Conservation (phyloP, 2,888 invertebrate genomes). For the Glaucopsyche alexis region DNA sequence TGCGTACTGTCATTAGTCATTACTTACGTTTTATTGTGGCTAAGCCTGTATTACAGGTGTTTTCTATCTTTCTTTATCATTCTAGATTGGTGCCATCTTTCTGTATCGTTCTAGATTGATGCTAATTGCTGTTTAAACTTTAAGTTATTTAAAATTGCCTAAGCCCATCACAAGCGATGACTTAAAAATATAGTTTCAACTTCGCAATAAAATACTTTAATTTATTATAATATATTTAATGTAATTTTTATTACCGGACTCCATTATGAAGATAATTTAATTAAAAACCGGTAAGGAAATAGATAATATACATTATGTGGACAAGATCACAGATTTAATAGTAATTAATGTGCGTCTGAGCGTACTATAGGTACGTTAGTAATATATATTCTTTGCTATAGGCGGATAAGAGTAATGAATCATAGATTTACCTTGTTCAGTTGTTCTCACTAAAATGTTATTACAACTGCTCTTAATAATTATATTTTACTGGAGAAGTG, state of each 20-base stretch:
- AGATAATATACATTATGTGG: constrained; percentile 14
- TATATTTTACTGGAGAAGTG: no score
- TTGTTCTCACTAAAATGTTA: not conserved
- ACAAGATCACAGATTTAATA: constrained; percentile 4
- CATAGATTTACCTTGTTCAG: not conserved
- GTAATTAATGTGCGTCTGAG: constrained; percentile 3
- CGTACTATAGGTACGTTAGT: not conserved
- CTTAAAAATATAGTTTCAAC: not conserved
- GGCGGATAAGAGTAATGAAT: not conserved
- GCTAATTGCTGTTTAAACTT: no score
- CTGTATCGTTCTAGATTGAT: no score
- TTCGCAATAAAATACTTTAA: constrained; percentile 21
- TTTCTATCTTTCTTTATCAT: no score
- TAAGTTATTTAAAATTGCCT: not conserved
- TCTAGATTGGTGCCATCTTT: no score
- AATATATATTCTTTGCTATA: no score
- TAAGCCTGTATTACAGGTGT: no score
- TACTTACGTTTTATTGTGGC: no score
- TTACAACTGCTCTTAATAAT: not conserved
- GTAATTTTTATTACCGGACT: constrained; percentile 14
- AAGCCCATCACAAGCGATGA: not conserved
- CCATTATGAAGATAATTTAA: constrained; percentile 26
- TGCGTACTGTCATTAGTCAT: no score
- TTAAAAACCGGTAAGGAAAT: constrained; percentile 22
- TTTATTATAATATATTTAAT: constrained; percentile 25